These are phyloP conservation scores for Drosophila eohydei DNA, from an alignment of 2,888 invertebrate species.

Conservation along the genomic window DNA sequence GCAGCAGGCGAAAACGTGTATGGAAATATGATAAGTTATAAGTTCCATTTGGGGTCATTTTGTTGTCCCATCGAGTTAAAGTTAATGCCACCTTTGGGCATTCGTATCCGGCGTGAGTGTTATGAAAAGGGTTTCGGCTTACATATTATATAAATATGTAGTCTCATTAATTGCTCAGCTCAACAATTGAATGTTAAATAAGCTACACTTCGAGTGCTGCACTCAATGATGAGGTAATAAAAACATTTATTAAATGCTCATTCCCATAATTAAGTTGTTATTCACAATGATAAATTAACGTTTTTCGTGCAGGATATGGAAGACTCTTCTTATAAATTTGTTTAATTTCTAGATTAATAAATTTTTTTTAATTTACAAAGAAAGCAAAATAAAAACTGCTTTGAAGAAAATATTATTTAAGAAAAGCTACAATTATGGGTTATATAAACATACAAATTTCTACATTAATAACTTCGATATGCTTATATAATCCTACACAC, in stretches of 20 bases:
- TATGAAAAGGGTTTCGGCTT: slow-evolving; percentile 11
- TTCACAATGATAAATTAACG: background rate
- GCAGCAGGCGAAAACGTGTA: slow-evolving; percentile 14
- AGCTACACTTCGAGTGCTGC: background rate
- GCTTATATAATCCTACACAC: no score
- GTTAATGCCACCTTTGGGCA: slow-evolving; percentile 30
- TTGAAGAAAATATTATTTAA: no score
- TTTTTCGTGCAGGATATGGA: no score
- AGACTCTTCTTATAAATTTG: no score
- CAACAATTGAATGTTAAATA: slow-evolving; percentile 17
- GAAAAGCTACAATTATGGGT: no score
- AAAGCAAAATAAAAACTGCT: no score
- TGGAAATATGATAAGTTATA: slow-evolving; percentile 44
- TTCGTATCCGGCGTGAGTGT: background rate
- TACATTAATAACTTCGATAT: no score
- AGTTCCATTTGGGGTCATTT: slow-evolving; percentile 23
- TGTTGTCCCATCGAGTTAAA: slow-evolving; percentile 19
- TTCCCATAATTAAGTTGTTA: background rate
- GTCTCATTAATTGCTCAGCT: slow-evolving; percentile 33
- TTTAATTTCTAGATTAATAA: no score
- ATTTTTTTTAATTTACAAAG: no score
- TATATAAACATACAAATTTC: no score
- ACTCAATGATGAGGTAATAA: background rate
- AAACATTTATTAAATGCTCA: background rate
- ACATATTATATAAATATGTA: background rate